Evolutionary conservation across 2,888 invertebrate species (phyloP).

Genomic region (Pegoplata infirma): DNA sequence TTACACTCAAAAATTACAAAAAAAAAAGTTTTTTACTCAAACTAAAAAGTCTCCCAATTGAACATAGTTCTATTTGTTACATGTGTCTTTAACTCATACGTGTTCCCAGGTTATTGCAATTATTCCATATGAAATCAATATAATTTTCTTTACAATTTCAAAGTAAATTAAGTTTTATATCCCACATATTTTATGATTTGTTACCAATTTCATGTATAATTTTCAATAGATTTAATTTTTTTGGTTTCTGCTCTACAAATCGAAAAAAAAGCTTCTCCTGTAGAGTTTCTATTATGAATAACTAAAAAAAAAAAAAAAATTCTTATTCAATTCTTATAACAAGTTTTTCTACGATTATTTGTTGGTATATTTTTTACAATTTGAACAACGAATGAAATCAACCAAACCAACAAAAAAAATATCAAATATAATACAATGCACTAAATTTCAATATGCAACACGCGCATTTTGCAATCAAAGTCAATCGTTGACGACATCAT

Average conservation of each 20-base stretch:
- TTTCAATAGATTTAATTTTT: background rate
- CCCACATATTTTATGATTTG: conserved; percentile 45
- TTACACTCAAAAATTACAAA: too few species aligned
- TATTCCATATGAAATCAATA: background rate
- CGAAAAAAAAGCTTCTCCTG: background rate
- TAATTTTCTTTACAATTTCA: conserved; percentile 36
- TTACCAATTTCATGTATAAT: conserved; percentile 45
- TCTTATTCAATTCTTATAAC: background rate
- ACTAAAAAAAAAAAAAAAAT: background rate
- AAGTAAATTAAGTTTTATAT: conserved; percentile 47
- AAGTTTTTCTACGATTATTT: background rate
- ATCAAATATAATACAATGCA: background rate
- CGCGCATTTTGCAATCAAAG: conserved; percentile 57
- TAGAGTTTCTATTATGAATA: background rate
- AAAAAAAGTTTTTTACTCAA: too few species aligned
- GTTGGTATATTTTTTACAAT: background rate
- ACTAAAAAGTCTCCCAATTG: too few species aligned
- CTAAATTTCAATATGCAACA: conserved; percentile 47
- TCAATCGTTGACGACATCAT: conserved; percentile 37
- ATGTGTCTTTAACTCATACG: too few species aligned
- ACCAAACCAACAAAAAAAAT: background rate
- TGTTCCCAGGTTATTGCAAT: too few species aligned
- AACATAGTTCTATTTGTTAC: too few species aligned
- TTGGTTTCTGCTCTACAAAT: background rate
- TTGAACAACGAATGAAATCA: conserved; percentile 9